Percentiles rank a stretch among this genome's conserved stretches.
Evolutionary conservation across 2,888 invertebrate species (phyloP).

Genomic region (Fragum whitleyi): DNA sequence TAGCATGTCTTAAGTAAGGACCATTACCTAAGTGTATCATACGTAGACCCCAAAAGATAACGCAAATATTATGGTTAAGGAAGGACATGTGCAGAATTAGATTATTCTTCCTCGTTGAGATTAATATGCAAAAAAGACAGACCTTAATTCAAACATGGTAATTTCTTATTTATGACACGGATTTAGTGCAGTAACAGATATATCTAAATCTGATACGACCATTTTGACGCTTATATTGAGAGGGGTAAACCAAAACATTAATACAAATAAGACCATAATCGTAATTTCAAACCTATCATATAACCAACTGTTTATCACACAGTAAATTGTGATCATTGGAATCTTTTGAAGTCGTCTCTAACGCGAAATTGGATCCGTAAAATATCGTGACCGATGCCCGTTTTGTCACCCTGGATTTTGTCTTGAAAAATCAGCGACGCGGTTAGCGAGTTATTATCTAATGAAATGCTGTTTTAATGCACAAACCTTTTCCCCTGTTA

Average conservation of each 20-base stretch:
- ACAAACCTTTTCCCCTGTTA: not conserved
- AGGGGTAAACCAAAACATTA: slow-evolving; percentile 23
- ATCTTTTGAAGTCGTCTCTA: slow-evolving; percentile 13
- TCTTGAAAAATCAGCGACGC: slow-evolving; percentile 21
- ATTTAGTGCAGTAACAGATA: not conserved
- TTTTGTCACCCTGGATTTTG: slow-evolving; percentile 28
- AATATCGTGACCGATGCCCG: slow-evolving; percentile 29
- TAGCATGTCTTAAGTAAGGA: no score
- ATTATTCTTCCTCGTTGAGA: not conserved
- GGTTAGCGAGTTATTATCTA: slow-evolving; percentile 14
- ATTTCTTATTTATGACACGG: not conserved
- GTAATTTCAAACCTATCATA: slow-evolving; percentile 8
- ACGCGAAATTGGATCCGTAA: slow-evolving; percentile 16
- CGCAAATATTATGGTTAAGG: no score
- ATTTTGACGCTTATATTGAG: not conserved
- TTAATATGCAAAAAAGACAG: not conserved
- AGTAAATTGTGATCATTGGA: slow-evolving; percentile 3
- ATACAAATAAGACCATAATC: slow-evolving; percentile 21
- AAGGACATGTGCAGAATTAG: no score
- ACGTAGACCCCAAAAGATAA: no score
- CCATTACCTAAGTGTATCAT: no score
- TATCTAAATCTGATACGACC: slow-evolving; percentile 7
- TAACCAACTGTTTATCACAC: slow-evolving; percentile 23
- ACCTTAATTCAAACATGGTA: not conserved
- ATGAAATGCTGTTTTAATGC: not conserved